A percentile compares a stretch with the other conserved stretches of the same genome.
Conservation (phyloP, 2,113 vertebrate species). For the Leptobrachium leishanense region DNA sequence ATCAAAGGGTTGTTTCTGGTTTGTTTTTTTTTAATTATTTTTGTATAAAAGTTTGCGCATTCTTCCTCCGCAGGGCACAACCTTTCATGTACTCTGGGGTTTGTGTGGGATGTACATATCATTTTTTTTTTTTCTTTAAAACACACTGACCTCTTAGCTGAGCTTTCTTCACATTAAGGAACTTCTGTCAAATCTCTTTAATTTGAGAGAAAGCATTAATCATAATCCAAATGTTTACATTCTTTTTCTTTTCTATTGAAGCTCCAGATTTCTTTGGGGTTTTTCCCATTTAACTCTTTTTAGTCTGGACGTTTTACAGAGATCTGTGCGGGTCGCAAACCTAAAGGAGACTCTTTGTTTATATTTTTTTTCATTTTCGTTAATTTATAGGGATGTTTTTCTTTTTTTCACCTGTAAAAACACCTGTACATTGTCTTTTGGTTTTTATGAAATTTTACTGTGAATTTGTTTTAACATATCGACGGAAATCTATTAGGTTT, state of each 20-base stretch:
- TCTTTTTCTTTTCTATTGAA: conserved; percentile 64
- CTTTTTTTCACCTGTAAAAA: conserved; percentile 70
- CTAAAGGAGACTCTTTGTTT: conserved; percentile 53
- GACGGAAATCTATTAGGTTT: conserved; percentile 47
- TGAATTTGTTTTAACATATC: conserved; percentile 81
- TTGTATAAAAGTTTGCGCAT: conserved; percentile 43
- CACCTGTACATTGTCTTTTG: conserved; percentile 73
- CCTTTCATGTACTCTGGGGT: conserved; percentile 45
- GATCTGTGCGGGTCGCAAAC: conserved; percentile 82
- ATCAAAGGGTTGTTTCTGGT: conserved; percentile 21
- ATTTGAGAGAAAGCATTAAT: conserved; percentile 55
- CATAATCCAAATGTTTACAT: conserved; percentile 78
- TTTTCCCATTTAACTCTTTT: conserved; percentile 54
- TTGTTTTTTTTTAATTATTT: conserved; percentile 6
- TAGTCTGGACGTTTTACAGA: conserved; percentile 63
- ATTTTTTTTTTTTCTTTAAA: conserved; percentile 20
- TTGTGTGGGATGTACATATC: conserved; percentile 31
- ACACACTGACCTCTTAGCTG: conserved; percentile 43
- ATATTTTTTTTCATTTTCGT: conserved; percentile 57
- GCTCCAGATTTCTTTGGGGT: conserved; percentile 65
- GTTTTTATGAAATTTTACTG: conserved; percentile 73
- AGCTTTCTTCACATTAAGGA: conserved; percentile 51
- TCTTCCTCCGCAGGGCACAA: conserved; percentile 46
- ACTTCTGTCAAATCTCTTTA: conserved; percentile 51
- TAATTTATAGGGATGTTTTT: conserved; percentile 89